Evolutionary conservation across 1,140 invertebrate species (phyloP), one percentile per base, ranked within the genome.

Genomic region (Drosophila mayri): DNA sequence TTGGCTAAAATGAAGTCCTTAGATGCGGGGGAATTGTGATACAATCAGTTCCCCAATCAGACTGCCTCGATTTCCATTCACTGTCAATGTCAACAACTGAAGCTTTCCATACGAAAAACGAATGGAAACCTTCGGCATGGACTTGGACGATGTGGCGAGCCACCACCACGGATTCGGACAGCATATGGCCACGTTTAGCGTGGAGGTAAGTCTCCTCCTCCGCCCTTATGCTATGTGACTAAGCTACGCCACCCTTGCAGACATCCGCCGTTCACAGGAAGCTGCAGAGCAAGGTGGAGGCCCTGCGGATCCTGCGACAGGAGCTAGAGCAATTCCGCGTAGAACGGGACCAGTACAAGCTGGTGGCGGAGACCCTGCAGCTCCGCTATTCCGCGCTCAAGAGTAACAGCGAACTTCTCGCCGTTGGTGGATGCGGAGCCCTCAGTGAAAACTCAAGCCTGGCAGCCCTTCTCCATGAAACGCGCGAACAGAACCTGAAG

Each of bases 221-320:
- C 22, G 20, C 16, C n/a, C 35, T 16, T 22, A 35, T 54, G 35
- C 30, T 35, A 35, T 7, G 14, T 16, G 52, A n/a, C 20, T 54
- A 16, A 54, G 14, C 32, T 38, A 16, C 2, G 20, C 30, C 10
- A 65, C 38, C 43, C 30, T 38, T 46, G 57, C 73, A 95, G 94
- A 95, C 94, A 79, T 94, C 94, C 40, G 94, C 94, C 4, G 85
- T 95, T 12, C 94, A 94, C 79, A 95, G 95, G 74, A 97, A 97
- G 92, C 92, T 97, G 38, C 95, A 97, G 82, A 96, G 96, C 82
- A 97, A 97, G 93, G 94, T 95, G 43, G 96, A 97, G 93, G 96
- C 97, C 6, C 81, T 98, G 43, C 92, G 95, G 5, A 96, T 97
- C 58, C 93, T 97, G 81, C 96, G 94, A 63, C 94, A 96, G 82